Evolutionary conservation across 2,113 vertebrate genomes (phyloP), one percentile per base, ranked within the genome.

Genomic region (Onychostruthus taczanowskii): DNA sequence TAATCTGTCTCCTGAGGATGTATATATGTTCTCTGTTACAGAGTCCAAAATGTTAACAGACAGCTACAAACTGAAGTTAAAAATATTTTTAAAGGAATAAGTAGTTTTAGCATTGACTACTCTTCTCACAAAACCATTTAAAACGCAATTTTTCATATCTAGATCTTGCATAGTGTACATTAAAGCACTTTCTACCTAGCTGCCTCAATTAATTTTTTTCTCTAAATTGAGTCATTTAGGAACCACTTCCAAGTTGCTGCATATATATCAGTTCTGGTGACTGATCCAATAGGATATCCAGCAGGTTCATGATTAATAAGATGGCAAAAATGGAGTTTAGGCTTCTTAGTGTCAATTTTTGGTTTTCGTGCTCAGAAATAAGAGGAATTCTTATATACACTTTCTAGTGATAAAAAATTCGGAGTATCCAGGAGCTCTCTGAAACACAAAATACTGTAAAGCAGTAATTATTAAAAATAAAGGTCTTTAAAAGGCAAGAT

Each of bases 1-100:
- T 95, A 52, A 94, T 97, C 94, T 14, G 87, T 76, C 49, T 76
- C 73, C 78, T 92, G 96, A 27, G 97, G 96, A 74, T 97, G 96
- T 22, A 96, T 28, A 91, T 72, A 53, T 77, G 33, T 84, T 98
- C 97, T 61, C 96, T 89, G 59, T 96, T 92, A 76, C 43, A 97
- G 68, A 75, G 95, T 81, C 97, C 97, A 98, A 94, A 98, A 97
- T 3, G 30, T 68, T 95, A 63, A 94, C 20, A 74, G 96, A 95
- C 23, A 68, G 96, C 95, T 41, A 98, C 97, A 97, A 98, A 97
- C 87, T 97, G 79, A 68, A 90, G 35, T 90, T 70, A 50, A 79
- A 96, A 86, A 23, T 50, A 44, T 50, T 84, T 55, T 0, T 7
- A 91, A 92, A 70, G 16, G n/a, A 59, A 22, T 78, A 67, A 61